Base-by-base conservation (phyloP, 2,888 invertebrate species). In the Sphaeridia pumilis region DNA sequence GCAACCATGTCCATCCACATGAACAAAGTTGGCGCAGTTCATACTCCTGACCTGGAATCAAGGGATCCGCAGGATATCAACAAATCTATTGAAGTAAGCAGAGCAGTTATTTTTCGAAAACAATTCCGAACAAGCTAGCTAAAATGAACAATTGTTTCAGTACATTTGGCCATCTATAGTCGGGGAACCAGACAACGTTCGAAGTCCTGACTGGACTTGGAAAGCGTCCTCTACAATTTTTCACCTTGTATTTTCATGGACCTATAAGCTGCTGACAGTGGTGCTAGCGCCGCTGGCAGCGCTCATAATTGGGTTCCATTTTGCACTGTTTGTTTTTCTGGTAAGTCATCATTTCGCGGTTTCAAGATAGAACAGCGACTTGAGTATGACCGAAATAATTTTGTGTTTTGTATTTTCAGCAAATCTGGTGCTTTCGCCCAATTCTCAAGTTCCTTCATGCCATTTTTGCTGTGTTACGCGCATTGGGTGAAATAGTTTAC, bases 161-260 rank as follows among this genome's bases (percentile, higher is more conserved):
- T 46, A 57, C 5, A 52, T 50, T 20, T 63, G 59, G 59, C 55
- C 28, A 12, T 46, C 53, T 17, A 54, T 63, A 4, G 48, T 63
- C n/a, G 63, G 59, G 22, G 63, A 63, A 31, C 63, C 63, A 10
- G 61, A 63, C 20, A 55, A 50, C 42, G 55, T 60, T 21, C 52
- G 54, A 44, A 56, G 56, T 42, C 59, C 61, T n/a, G 63, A 58
- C 2, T 58, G 58, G 58, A 52, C 56, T 21, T 63, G 63, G 63
- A 61, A 55, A 47, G 20, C 55, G 22, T 56, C 61, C 14, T 44
- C 54, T 10, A 43, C 56, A n/a, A 46, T 57, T 34, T 63, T 56
- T 41, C 54, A 24, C 5, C 48, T 54, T 44, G 57, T 60, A 25
- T 59, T 59, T 50, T 54, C 49, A 7, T 55, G 55, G 28, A 59